Evolutionary conservation across 2,113 vertebrate genomes (phyloP).

Genomic region (Peromyscus maniculatus): DNA sequence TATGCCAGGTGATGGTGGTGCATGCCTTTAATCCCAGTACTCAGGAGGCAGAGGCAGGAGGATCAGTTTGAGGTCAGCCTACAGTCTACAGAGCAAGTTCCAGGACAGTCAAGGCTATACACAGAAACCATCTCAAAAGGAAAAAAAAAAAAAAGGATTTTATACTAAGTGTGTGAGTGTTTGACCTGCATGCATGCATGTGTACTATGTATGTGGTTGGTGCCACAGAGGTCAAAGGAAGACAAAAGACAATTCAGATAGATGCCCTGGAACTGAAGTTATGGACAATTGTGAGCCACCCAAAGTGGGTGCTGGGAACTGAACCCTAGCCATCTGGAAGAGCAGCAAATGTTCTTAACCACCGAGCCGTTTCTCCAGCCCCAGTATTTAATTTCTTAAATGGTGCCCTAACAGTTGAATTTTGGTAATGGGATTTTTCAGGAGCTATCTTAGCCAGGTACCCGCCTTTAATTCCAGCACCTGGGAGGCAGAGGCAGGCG

Average conservation of each 20-base stretch:
- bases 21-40: not conserved
- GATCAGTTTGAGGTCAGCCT: not conserved
- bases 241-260: not conserved
- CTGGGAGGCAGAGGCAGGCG: not conserved
- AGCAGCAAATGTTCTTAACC: not conserved
- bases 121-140: not conserved
- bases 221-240: not conserved
- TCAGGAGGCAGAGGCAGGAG: not conserved
- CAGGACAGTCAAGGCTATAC: not conserved
- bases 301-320: not conserved
- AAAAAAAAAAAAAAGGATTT: not conserved
- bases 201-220: not conserved
- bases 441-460: not conserved
- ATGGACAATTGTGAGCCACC: not conserved
- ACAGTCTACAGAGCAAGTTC: not conserved
- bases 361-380: not conserved
- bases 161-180: not conserved
- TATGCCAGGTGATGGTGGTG: not conserved
- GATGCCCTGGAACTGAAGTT: not conserved
- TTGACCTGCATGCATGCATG: not conserved
- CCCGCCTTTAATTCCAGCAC: not conserved
- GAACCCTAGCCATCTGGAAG: not conserved
- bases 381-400: conserved; percentile 20
- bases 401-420: not conserved
- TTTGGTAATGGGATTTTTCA: conserved; percentile 36